Evolutionary conservation across 1,140 invertebrate genomes (phyloP).

Genomic region (Hormaphis cornu): DNA sequence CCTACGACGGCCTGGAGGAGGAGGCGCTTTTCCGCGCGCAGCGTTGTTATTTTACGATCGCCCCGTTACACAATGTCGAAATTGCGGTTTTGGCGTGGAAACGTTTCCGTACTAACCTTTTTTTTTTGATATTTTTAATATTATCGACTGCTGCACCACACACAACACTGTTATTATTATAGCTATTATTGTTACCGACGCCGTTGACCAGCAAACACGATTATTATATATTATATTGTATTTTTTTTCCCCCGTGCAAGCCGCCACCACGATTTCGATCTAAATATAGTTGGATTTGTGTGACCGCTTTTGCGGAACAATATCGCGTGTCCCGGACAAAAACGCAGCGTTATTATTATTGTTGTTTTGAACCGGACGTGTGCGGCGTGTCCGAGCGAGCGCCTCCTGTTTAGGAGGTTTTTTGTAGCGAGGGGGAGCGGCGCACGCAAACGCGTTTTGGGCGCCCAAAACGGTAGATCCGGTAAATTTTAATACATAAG

Average conservation of each 20-base stretch:
- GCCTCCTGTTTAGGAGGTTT: constrained; percentile 1
- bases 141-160: no score
- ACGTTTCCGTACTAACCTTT: no score
- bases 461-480: neutral
- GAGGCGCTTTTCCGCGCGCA: no score
- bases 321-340: constrained; percentile 18
- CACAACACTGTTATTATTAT: no score
- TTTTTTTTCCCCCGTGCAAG: neutral
- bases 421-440: no score
- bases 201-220: constrained; percentile 12
- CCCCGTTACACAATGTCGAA: no score
- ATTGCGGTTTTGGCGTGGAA: no score
- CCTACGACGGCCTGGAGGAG: no score
- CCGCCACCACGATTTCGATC: constrained; percentile 15
- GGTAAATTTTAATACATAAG: neutral
- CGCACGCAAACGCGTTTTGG: neutral
- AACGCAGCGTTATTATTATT: no score
- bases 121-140: no score
- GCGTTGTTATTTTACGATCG: no score
- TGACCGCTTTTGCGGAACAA: constrained; percentile 30
- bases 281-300: constrained; percentile 22
- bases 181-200: neutral
- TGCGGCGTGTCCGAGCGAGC: neutral
- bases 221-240: neutral
- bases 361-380: constrained; percentile 18